Evolutionary conservation across 2,888 invertebrate genomes (phyloP), one percentile per base, ranked within the genome.

Genomic region (Drosophila borborema): DNA sequence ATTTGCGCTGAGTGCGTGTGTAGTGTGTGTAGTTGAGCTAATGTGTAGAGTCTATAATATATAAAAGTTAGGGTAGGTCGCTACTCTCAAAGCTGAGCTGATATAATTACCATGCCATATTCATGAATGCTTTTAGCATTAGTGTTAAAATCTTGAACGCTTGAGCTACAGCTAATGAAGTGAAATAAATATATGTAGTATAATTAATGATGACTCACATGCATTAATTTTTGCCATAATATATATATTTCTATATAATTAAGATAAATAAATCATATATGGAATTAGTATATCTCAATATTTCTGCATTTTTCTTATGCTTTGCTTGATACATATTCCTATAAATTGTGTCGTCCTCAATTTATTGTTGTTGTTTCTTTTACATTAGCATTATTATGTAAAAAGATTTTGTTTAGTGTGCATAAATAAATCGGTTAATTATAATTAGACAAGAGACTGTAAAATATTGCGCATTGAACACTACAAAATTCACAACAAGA

Each of bases 381-480:
- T 10, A 6, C 16, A 16, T 38, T 38, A 54, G 8, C 54, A 40
- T 36, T 54, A 54, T 70, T 70, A 64, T 70, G 38, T 46, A 64
- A 56, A 67, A 60, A 64, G 58, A 72, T 72, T 72, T 76, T 23
- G 58, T 60, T 61, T 72, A 64, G 64, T 68, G 73, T 68, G 60
- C 63, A 68, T 67, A 68, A 67, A 61, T 78, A 82, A 77, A 78
- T 82, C 72, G 71, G 87, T 84, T 86, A 84, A 84, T 84, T 84
- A 84, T 82, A 81, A 82, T 83, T 80, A 86, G 75, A 85, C 80
- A 86, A 80, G 71, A 72, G 77, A 69, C 64, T 72, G 81, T 73
- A 71, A 85, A 82, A 79, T 80, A 73, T 85, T 82, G 83, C 83
- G 77, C 68, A 82, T 66, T 56, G 77, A 62, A 73, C 51, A 72